Base-by-base conservation (phyloP, 2,888 invertebrate genomes). In the Malthinus seriepunctatus region DNA sequence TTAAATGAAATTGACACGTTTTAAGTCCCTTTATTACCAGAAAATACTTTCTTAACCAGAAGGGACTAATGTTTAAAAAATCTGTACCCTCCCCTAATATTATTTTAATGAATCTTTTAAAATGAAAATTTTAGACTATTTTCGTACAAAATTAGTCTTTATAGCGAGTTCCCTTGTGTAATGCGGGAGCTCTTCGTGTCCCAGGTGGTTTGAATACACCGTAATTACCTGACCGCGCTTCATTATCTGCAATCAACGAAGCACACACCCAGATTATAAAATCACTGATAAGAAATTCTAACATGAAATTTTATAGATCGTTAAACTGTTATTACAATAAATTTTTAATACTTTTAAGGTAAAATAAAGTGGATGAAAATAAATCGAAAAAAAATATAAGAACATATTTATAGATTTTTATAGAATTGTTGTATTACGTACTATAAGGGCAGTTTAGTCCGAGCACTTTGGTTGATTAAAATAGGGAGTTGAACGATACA, bases 171-270 rank as follows among this genome's bases (percentile, higher is more conserved):
- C 57, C 52, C 34, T 6, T 10, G 57, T 32, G 50, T 12, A 32
- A 31, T 33, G 38, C 11, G 33, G 48, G 59, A 54, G 54, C 33
- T 39, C 48, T 60, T 42, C 60, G 56, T 60, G 56, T 52, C 60
- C 56, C 60, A 60, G 60, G 60, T 60, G 60, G 60, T 60, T 56
- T 38, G 51, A 49, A 56, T 52, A 47, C 56, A 49, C 60, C 56
- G 45, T 60, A 60, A 60, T 60, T 60, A 60, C 60, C 60, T 55
- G 60, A 49, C 56, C 60, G 51, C 56, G 56, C 60, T 60, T 60
- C 60, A 60, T 60, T 60, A 60, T 60, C 51, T 56, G 39, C 38
- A 55, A 60, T 60, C 55, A 52, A 14, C 56, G 55, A 38, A 55
- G 44, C 56, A 60, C 23, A 23, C 56, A 44, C 60, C 60, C 56